Percentiles rank a stretch among this genome's conserved stretches.
Conservation (phyloP, 1,140 invertebrate genomes). For the Arctopsyche grandis region DNA sequence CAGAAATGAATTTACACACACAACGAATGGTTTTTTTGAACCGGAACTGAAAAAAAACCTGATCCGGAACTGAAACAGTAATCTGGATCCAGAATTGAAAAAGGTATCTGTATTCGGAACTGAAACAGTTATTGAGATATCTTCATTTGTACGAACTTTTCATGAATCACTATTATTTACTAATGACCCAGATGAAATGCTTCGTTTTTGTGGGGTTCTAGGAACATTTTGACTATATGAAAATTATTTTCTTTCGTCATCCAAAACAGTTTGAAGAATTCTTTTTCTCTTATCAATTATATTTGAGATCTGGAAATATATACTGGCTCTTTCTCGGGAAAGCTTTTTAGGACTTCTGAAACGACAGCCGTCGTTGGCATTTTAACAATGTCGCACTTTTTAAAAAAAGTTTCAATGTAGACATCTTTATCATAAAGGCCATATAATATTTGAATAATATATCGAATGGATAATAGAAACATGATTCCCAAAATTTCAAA, state of each 20-base stretch:
- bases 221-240: constrained; percentile 53
- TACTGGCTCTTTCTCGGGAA: constrained; percentile 55
- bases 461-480: too few relatives aligned
- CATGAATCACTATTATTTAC: constrained; percentile 61
- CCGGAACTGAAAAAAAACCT: too few relatives aligned
- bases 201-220: constrained; percentile 58
- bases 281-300: constrained; percentile 60
- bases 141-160: constrained; percentile 62
- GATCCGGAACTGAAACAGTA: too few relatives aligned
- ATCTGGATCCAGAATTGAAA: too few relatives aligned
- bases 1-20: too few relatives aligned
- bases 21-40: too few relatives aligned
- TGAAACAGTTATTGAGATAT: too few relatives aligned
- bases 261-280: constrained; percentile 61
- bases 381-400: constrained; percentile 68
- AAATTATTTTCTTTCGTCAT: constrained; percentile 62
- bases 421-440: constrained; percentile 70
- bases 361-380: constrained; percentile 60
- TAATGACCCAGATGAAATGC: constrained; percentile 58
- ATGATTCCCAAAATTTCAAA: too few relatives aligned
- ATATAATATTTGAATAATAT: too few relatives aligned
- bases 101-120: too few relatives aligned
- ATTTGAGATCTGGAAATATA: constrained; percentile 62
- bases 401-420: constrained; percentile 70
- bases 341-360: constrained; percentile 50